Conservation (phyloP, 1,140 invertebrate genomes). For the Dermatophagoides farinae region DNA sequence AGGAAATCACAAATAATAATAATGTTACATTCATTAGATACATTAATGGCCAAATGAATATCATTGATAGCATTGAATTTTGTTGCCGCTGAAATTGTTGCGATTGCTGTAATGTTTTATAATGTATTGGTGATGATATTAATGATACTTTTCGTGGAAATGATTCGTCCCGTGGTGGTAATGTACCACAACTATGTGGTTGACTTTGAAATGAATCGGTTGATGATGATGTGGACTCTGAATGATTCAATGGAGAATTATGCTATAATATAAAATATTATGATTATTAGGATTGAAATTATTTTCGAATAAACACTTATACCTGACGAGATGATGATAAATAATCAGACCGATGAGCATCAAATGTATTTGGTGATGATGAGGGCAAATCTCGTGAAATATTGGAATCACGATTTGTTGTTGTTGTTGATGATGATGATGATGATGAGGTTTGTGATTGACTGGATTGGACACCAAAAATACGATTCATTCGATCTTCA, state of each 20-base stretch:
- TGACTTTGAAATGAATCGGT: not conserved
- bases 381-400: not conserved
- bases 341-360: no score
- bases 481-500: not conserved
- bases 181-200: not conserved
- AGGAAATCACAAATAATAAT: not conserved
- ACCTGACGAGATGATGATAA: not conserved
- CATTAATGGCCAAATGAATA: no score
- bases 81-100: not conserved
- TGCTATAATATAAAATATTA: not conserved
- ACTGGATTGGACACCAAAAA: not conserved
- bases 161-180: not conserved
- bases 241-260: not conserved
- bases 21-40: no score
- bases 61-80: not conserved
- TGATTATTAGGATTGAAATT: not conserved
- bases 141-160: conserved; percentile 10
- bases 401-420: not conserved
- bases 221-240: not conserved
- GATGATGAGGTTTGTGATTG: not conserved
- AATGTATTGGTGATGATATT: conserved; percentile 10
- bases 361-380: not conserved
- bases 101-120: conserved; percentile 3
- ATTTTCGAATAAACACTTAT: not conserved
- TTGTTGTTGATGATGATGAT: not conserved